Percentiles rank a stretch among this genome's conserved stretches.
phyloP scores from a whole-genome alignment of 1,140 invertebrate species.

The Tyrophagus putrescentiae region DNA sequence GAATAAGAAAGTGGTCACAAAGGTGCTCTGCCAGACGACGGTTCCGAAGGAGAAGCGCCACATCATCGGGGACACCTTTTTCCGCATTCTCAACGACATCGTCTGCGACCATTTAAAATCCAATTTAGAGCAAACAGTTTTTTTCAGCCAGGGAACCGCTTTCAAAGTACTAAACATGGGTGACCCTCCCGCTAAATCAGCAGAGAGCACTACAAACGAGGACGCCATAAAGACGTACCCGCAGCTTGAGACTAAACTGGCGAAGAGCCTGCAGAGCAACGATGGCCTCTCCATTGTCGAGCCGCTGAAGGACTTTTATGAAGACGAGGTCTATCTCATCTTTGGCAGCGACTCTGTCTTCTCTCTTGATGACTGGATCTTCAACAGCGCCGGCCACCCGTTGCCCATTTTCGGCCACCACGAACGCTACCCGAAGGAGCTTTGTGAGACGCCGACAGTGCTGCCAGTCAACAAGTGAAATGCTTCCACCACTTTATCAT shows the following conservation, averaged over 20 bases:
- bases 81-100: conserved; percentile 58
- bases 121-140: conserved; percentile 66
- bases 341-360: too few species aligned
- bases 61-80: conserved; percentile 95
- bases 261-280: conserved; percentile 62
- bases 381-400: too few species aligned
- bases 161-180: conserved; percentile 92
- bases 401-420: too few species aligned
- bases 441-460: too few species aligned
- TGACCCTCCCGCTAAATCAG: conserved; percentile 79
- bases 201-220: conserved; percentile 61
- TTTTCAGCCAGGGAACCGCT: conserved; percentile 69
- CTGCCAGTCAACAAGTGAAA: too few species aligned
- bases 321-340: conserved; percentile 99
- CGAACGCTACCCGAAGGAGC: too few species aligned
- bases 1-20: conserved; percentile 53
- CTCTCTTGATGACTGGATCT: too few species aligned
- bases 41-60: conserved; percentile 93
- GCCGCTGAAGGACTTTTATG: conserved; percentile 96
- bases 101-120: conserved; percentile 62
- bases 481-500: too few species aligned
- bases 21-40: conserved; percentile 66
- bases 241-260: conserved; percentile 91
- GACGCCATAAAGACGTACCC: conserved; percentile 99
- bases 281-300: conserved; percentile 89